phyloP scores from a whole-genome alignment of 2,113 vertebrate species.

The Ariopsis seemanni region DNA sequence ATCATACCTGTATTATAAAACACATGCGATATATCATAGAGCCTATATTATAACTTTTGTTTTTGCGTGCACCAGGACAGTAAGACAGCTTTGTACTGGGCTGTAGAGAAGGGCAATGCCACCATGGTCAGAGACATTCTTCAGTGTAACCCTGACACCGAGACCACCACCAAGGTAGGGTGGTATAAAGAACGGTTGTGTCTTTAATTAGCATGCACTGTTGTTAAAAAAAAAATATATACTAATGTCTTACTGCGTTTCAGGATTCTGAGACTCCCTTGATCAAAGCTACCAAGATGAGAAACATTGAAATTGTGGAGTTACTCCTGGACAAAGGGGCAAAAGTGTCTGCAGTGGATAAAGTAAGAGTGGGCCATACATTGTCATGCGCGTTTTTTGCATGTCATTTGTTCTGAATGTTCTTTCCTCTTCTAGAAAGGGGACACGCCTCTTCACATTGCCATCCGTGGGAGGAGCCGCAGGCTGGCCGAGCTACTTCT shows the following conservation, averaged over 20 bases:
- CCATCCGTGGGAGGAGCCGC: conserved; percentile 85
- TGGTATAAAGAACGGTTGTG: neutral
- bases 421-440: conserved; percentile 74
- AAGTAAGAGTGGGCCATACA: conserved; percentile 70
- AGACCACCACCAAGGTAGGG: conserved; percentile 92
- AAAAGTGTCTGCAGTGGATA: conserved; percentile 92
- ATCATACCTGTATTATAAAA: neutral
- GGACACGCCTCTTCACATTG: conserved; percentile 87
- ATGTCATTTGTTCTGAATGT: neutral
- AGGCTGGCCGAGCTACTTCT: conserved; percentile 85
- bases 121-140: conserved; percentile 96
- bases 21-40: neutral
- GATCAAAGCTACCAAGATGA: conserved; percentile 98
- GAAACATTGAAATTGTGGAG: conserved; percentile 95
- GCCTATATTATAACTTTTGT: neutral
- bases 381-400: neutral
- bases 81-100: conserved; percentile 97
- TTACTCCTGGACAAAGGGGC: conserved; percentile 96
- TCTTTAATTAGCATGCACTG: neutral
- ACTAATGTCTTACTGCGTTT: neutral
- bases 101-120: conserved; percentile 96
- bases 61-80: conserved; percentile 78
- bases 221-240: neutral
- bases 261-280: conserved; percentile 94
- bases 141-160: conserved; percentile 95